Conservation (phyloP, 2,113 vertebrate species). For the Parus major region DNA sequence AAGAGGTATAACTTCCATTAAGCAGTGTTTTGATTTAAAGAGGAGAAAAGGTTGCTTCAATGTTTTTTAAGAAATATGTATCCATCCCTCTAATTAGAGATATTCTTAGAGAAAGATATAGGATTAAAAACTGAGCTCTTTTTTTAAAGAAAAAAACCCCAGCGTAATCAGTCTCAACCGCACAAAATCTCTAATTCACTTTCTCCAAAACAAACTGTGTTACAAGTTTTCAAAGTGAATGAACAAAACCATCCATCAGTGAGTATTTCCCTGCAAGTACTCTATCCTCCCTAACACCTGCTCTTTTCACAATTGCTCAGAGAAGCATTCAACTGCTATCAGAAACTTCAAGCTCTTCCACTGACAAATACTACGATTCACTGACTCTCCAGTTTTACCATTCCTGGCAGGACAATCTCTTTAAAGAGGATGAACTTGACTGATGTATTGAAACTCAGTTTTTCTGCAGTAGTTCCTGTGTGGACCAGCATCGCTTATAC, state of each 20-base stretch:
- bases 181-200: neutral
- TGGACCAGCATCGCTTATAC: neutral
- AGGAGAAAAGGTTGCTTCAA: neutral
- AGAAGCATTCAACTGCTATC: slow-evolving; percentile 6
- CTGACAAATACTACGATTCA: slow-evolving; percentile 50
- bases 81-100: neutral
- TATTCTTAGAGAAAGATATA: neutral
- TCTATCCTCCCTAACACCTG: neutral
- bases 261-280: neutral
- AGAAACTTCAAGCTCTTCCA: slow-evolving; percentile 18
- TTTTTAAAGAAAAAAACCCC: rapidly evolving
- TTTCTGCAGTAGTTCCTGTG: slow-evolving; percentile 6
- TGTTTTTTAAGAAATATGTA: neutral
- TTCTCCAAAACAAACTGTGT: neutral
- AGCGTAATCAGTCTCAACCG: neutral
- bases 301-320: neutral
- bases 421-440: slow-evolving; percentile 13
- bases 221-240: neutral
- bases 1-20: neutral
- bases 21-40: neutral
- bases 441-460: slow-evolving; percentile 4
- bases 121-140: neutral
- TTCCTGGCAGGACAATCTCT: slow-evolving; percentile 4
- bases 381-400: neutral
- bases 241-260: neutral